Evolutionary conservation across 2,113 vertebrate genomes (phyloP).

Genomic region (Paradoxurus hermaphroditus): DNA sequence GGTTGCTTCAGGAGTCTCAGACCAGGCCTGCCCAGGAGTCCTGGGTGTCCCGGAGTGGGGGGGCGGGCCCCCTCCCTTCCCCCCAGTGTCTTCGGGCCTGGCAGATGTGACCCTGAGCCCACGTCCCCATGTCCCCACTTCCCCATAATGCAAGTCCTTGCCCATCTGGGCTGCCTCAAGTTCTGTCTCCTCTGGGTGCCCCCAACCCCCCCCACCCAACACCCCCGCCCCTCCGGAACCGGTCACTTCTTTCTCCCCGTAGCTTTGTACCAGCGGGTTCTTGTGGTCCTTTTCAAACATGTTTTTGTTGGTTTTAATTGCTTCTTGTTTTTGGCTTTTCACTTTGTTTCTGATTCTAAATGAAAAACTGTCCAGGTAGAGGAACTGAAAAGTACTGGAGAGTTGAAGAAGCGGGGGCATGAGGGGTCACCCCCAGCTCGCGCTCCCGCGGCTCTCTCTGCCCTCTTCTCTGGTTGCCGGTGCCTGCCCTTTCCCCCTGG

Average conservation of each 20-base stretch:
- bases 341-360: not conserved
- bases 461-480: not conserved
- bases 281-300: not conserved
- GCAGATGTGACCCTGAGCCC: not conserved
- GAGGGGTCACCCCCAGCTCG: fast-evolving
- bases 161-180: not conserved
- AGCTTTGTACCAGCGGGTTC: not conserved
- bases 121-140: not conserved
- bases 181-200: not conserved
- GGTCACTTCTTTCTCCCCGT: not conserved
- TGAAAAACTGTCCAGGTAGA: not conserved
- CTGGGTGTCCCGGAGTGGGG: not conserved
- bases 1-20: not conserved
- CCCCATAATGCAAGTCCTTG: not conserved
- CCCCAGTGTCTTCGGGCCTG: not conserved
- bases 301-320: not conserved
- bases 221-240: fast-evolving
- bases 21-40: not conserved
- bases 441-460: not conserved
- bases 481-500: not conserved
- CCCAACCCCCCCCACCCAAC: no score
- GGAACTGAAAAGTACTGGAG: not conserved
- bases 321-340: not conserved
- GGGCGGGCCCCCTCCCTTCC: not conserved
- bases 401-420: not conserved